Percentiles rank a stretch among this genome's conserved stretches.
Evolutionary conservation across 2,888 invertebrate genomes (phyloP).

Genomic region (Molanna angustata): DNA sequence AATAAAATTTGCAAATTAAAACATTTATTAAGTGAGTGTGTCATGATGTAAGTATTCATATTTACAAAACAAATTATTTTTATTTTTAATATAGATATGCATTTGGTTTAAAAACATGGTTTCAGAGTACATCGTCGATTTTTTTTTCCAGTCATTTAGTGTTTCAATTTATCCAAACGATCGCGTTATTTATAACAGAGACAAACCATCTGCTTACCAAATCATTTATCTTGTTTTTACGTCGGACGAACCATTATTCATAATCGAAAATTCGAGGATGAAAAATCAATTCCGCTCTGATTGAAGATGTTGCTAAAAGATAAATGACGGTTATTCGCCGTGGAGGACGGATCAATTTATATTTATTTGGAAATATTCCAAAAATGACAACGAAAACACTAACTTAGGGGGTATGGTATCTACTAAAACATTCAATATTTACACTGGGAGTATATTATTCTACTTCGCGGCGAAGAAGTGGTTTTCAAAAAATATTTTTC

Average conservation of each 20-base stretch:
- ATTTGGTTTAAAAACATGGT: no score
- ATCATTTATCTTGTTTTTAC: conserved; percentile 25
- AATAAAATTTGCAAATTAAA: no score
- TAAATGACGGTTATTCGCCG: conserved; percentile 1
- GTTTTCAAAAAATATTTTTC: no score
- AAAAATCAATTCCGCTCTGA: conserved; percentile 16
- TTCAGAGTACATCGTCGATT: no score
- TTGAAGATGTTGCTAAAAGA: conserved; percentile 4
- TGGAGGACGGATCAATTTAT: background rate
- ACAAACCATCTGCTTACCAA: conserved; percentile 24
- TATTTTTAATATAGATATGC: no score
- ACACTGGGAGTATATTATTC: no score
- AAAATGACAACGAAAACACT: conserved; percentile 1
- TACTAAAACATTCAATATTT: no score
- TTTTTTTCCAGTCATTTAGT: background rate
- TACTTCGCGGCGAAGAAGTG: no score
- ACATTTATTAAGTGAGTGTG: no score
- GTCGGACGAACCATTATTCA: conserved; percentile 20
- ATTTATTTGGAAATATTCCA: conserved; percentile 3
- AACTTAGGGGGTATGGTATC: no score
- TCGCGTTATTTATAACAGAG: background rate
- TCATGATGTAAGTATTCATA: no score
- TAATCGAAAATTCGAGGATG: conserved; percentile 18
- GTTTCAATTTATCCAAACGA: background rate
- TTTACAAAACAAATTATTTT: no score